phyloP scores from a whole-genome alignment of 2,888 invertebrate genomes.

The Abrostola tripartita region DNA sequence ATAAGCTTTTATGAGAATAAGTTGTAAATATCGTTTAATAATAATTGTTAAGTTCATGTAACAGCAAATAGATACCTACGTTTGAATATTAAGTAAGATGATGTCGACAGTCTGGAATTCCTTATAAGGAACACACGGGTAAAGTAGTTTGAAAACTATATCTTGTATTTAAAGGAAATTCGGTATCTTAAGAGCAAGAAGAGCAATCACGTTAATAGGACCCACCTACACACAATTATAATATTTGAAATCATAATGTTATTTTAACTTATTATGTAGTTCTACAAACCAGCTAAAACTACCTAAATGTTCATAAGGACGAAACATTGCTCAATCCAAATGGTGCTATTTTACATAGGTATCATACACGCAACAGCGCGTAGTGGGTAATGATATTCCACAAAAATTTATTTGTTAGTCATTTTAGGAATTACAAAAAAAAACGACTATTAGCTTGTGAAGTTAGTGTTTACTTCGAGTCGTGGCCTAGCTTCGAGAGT shows the following conservation, averaged over 20 bases:
- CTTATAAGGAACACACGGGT: background rate
- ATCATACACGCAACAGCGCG: background rate
- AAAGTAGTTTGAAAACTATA: no score
- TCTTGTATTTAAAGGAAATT: no score
- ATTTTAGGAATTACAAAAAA: background rate
- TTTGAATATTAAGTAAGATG: background rate
- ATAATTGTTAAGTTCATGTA: conserved; percentile 31
- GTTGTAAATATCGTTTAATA: conserved; percentile 65
- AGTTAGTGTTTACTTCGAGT: background rate
- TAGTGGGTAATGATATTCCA: background rate
- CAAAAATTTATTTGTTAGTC: background rate
- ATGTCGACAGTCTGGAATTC: background rate
- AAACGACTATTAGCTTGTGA: background rate
- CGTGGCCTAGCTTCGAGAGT: background rate
- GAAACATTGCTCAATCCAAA: conserved; percentile 69
- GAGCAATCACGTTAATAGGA: no score
- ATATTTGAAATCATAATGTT: no score
- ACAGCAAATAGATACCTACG: background rate
- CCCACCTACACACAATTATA: no score
- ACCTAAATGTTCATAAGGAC: conserved; percentile 48
- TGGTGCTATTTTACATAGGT: conserved; percentile 70
- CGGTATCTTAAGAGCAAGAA: no score
- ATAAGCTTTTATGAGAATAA: conserved; percentile 38
- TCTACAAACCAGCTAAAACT: background rate
- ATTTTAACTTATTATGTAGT: no score